Base-by-base conservation (phyloP, 2,888 invertebrate genomes). In the Octodonta nipae region DNA sequence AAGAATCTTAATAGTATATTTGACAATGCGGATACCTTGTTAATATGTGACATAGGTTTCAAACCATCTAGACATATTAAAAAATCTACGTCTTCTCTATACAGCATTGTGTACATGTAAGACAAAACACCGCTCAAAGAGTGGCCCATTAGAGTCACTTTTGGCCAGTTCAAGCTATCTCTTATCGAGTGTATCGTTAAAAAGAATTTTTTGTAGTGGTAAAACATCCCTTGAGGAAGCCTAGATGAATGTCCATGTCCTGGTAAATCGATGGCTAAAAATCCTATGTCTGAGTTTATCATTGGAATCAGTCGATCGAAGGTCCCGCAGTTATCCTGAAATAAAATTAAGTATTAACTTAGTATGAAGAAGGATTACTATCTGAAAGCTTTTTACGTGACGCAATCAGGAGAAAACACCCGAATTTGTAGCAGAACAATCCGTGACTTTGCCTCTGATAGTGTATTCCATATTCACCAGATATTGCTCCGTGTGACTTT, bases 171-270 rank as follows among this genome's bases (percentile, higher is more conserved):
- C 45, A 74, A 78, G 48, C 78, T 66, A 11, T 73, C 65, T 47
- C 71, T 68, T 28, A 81, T 44, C 28, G 68, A 61, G 16, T 70
- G 58, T 8, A 83, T 53, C 17, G 70, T 33, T 45, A 55, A 59
- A 20, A 67, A 42, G 37, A 60, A 61, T 30, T 62, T 59, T 2
- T 60, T 45, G 8, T 59, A 56, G 41, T 65, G 57, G 40, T 74
- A 73, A 13, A 57, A 55, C 15, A 65, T 54, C 13, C 82, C 81
- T 31, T 61, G 54, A 1, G 81, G 79, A 31, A 74, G 54, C 65
- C 74, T 74, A 0, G 76, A 74, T 0, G 82, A 82, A 2, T 67
- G 47, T 1, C 83, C 83, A 56, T 82, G 79, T 1, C 82, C 78
- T 2, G 78, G 78, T 13, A 75, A 63, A 54, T 80, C 80, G 11